Base-by-base conservation (phyloP, 2,888 invertebrate genomes). In the Aphodius granarius region DNA sequence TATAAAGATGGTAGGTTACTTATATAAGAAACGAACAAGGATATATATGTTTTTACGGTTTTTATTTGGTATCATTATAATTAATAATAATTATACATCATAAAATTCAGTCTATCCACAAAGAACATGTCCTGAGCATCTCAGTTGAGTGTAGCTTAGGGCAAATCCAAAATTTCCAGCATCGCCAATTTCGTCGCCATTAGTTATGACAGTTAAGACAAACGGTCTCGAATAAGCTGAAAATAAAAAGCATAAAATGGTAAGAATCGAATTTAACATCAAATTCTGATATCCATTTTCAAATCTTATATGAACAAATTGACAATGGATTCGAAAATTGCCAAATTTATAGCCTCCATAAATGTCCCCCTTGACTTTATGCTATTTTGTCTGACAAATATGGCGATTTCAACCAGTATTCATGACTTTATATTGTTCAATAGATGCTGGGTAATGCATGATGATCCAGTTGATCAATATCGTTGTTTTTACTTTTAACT, bases 91-190 rank as follows among this genome's bases (percentile, higher is more conserved):
- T 43, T 63, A 18, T 9, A 18, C 16, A 22, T 17, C 20, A 63
- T 15, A 70, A 19, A 63, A n/a, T 19, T 62, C 16, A 15, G 9
- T 72, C 66, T 43, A 72, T 72, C 63, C 63, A 16, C 75, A 72
- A 66, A 72, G 16, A 16, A 72, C 22, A 19, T 72, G 21, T 62
- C 72, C 71, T 0, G 63, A 66, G 63, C 76, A 76, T 66, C 74
- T 72, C 9, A 76, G 16, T 86, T 95, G 93, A 65, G 91, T 88
- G 84, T 93, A 95, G 3, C 89, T 85, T 15, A 95, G 86, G 5
- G 91, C 90, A 86, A 95, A 95, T 16, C 95, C 95, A 77, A 93
- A 88, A 85, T 95, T 95, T 23, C 91, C 92, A 76, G 91, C 89
- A 82, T 95, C 94, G 4, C 89, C 65, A 20, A 16, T 86, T 84